Evolutionary conservation across 2,797 vertebrate species (phyloP).

Genomic region (Sphenodon punctatus): DNA sequence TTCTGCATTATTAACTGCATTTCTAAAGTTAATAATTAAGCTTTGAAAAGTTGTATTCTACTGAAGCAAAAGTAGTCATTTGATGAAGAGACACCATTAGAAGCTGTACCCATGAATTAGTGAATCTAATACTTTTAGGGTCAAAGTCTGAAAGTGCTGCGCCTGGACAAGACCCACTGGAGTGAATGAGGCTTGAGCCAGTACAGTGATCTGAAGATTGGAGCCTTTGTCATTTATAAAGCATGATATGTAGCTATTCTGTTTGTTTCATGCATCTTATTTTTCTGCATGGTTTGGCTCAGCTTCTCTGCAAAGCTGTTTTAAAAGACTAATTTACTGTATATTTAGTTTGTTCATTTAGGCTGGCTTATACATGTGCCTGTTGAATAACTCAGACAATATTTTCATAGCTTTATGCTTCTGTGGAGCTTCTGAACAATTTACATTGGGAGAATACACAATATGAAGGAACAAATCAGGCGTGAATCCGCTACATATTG

Average conservation of each 20-base stretch:
- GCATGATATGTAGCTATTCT: slow-evolving; percentile 25
- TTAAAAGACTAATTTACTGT: background rate
- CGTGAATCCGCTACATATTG: background rate
- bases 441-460: background rate
- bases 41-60: slow-evolving; percentile 16
- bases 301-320: background rate
- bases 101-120: background rate
- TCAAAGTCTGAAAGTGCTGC: too few species aligned
- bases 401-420: background rate
- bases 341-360: background rate
- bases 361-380: background rate
- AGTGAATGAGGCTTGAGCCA: too few species aligned
- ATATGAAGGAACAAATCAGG: background rate
- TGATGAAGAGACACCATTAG: slow-evolving; percentile 18
- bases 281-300: slow-evolving; percentile 41
- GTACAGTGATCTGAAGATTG: too few species aligned
- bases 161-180: too few species aligned
- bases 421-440: slow-evolving; percentile 6
- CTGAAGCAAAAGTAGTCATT: slow-evolving; percentile 16
- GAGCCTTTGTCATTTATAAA: slow-evolving; percentile 33
- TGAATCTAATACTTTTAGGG: background rate
- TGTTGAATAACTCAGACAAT: background rate
- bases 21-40: background rate
- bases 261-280: slow-evolving; percentile 45
- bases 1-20: background rate